Percentiles rank a stretch among this genome's conserved stretches.
These are phyloP conservation scores for Cepphus grylle DNA, from an alignment of 2,113 vertebrate species.

Conservation along the genomic window DNA sequence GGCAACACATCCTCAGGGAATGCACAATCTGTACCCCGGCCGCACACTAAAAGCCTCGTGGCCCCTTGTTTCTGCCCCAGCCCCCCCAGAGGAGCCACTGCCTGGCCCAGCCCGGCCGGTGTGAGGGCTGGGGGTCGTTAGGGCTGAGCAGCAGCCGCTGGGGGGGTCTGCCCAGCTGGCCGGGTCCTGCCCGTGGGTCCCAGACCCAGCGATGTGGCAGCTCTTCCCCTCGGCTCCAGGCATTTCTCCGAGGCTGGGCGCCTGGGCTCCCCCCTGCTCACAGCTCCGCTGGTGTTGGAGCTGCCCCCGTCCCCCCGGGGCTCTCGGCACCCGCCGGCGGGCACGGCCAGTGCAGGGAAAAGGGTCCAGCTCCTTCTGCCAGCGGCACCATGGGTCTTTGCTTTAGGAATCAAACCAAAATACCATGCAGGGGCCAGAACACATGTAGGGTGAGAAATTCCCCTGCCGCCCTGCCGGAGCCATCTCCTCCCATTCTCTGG, in stretches of 20 bases:
- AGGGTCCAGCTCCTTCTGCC: background rate
- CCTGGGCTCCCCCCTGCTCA: background rate
- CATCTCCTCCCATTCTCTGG: background rate
- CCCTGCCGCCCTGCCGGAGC: background rate
- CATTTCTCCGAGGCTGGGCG: background rate
- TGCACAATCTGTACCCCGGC: rapidly evolving
- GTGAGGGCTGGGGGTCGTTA: background rate
- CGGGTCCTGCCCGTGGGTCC: no score
- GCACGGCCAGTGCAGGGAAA: background rate
- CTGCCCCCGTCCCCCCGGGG: no score
- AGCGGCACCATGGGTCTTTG: background rate
- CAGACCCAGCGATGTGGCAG: no score
- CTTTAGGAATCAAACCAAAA: background rate
- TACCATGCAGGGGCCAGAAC: background rate
- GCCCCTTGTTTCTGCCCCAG: background rate
- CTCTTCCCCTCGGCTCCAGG: background rate
- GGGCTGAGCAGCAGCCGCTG: background rate
- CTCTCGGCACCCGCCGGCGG: rapidly evolving
- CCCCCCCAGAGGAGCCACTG: no score
- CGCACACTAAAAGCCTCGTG: rapidly evolving
- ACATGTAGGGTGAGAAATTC: background rate
- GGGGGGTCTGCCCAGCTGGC: background rate
- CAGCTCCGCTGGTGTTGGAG: background rate
- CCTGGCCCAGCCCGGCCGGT: background rate
- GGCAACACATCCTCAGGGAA: background rate